Base-by-base conservation (phyloP, 2,113 vertebrate species). In the Arvicanthis niloticus region DNA sequence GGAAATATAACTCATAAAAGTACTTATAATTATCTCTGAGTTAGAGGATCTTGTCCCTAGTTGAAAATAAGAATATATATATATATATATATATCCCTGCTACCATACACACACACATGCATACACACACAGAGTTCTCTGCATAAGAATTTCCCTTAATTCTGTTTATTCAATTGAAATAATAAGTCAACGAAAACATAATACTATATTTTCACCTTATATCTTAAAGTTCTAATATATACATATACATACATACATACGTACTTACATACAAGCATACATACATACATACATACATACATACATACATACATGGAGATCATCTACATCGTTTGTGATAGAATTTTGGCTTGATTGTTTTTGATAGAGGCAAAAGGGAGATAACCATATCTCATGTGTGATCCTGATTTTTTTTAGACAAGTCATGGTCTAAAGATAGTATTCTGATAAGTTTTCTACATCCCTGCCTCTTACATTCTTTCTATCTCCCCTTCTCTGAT, bases 1-100 rank as follows among this genome's bases (percentile, higher is more conserved):
- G 11, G 16, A 93, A 31, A 8, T 29, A n/a, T 91, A 77, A 88
- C 93, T 94, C 89, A 96, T 22, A 80, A 96, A 88, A 68, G 67
- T 7, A 7, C 17, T 82, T 93, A 78, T 92, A 81, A 40, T 92
- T 89, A 22, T 86, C 86, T 89, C 42, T 40, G 86, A 95, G 5
- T 81, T 95, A 81, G 31, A 40, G 15, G 4, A 92, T 75, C 82
- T 91, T 92, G 91, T 40, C 68, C 42, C 62, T 87, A 93, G 92
- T 62, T 73, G 2, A 48, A 95, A 70, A 86, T 29, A 88, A 2
- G 4, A 3, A 22, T 60, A 22, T 42, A 16, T 76, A 3, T 48
- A 45, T 37, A 24, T 29, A 1, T 65, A 40, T 73, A 72, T n/a
- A 37, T 53, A n/a, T n/a, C n/a, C n/a, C n/a, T n/a, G n/a, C n/a